Conservation (phyloP, 2,888 invertebrate species). For the Cephus pygmeus region DNA sequence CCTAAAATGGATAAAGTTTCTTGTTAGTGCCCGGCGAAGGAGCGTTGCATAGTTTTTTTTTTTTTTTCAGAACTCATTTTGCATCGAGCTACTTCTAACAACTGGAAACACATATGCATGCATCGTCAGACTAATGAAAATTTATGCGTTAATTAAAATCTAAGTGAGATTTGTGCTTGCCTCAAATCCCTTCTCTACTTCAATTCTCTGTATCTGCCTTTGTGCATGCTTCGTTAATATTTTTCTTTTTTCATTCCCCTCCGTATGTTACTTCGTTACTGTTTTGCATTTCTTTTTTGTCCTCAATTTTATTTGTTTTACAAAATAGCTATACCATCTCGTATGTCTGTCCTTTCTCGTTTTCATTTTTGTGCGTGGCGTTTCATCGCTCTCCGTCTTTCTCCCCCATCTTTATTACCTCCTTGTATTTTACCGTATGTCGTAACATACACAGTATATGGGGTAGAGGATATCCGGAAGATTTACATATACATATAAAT, state of each 20-base stretch:
- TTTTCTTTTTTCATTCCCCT: background rate
- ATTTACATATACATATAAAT: background rate
- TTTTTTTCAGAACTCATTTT: background rate
- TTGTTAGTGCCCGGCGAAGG: background rate
- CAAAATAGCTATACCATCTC: background rate
- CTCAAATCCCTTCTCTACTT: background rate
- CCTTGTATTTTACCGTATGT: background rate
- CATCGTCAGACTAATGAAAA: background rate
- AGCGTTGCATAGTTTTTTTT: background rate
- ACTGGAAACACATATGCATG: background rate
- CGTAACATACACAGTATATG: background rate
- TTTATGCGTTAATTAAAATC: background rate
- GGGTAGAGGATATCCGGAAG: background rate
- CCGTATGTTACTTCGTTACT: background rate
- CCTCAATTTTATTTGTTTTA: background rate
- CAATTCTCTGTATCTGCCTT: background rate
- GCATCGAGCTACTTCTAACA: background rate
- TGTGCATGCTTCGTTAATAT: background rate
- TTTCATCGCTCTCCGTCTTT: background rate
- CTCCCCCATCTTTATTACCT: background rate
- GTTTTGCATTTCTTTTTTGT: background rate
- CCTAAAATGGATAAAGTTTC: background rate
- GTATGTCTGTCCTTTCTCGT: background rate
- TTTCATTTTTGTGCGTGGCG: background rate
- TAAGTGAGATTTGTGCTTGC: background rate